Evolutionary conservation across 2,797 vertebrate species (phyloP).

Genomic region (Pangasius krempfi): DNA sequence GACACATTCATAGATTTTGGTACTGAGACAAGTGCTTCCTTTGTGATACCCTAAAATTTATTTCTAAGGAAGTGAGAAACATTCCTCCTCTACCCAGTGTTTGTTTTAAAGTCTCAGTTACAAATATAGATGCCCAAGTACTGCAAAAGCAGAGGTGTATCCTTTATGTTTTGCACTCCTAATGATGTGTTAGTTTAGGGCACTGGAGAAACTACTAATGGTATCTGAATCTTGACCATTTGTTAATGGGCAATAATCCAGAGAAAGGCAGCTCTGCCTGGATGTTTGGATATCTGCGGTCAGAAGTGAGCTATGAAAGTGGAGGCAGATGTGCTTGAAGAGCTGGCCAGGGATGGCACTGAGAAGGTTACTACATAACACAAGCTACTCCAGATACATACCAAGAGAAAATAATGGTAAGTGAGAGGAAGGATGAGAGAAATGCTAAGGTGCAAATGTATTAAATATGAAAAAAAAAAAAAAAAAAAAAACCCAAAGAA

Average conservation of each 20-base stretch:
- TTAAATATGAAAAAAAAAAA: not conserved
- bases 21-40: constrained; percentile 22
- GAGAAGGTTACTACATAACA: not conserved
- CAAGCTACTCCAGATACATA: constrained; percentile 21
- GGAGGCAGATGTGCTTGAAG: constrained; percentile 37
- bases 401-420: not conserved
- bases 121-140: not conserved
- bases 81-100: constrained; percentile 7
- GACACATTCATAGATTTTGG: constrained; percentile 32
- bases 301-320: constrained; percentile 51
- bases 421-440: not conserved
- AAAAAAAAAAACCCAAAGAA: not conserved
- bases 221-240: constrained; percentile 23
- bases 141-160: constrained; percentile 14
- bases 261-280: constrained; percentile 37
- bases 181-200: constrained; percentile 24
- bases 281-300: constrained; percentile 58
- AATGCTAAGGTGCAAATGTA: not conserved
- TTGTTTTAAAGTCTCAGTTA: constrained; percentile 15
- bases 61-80: constrained; percentile 23
- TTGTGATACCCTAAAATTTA: constrained; percentile 2
- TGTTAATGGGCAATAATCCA: constrained; percentile 43
- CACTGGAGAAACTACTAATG: constrained; percentile 45
- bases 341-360: constrained; percentile 10
- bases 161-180: constrained; percentile 32